Conservation (phyloP, 2,888 invertebrate genomes). For the Lepidochitona cinerea region DNA sequence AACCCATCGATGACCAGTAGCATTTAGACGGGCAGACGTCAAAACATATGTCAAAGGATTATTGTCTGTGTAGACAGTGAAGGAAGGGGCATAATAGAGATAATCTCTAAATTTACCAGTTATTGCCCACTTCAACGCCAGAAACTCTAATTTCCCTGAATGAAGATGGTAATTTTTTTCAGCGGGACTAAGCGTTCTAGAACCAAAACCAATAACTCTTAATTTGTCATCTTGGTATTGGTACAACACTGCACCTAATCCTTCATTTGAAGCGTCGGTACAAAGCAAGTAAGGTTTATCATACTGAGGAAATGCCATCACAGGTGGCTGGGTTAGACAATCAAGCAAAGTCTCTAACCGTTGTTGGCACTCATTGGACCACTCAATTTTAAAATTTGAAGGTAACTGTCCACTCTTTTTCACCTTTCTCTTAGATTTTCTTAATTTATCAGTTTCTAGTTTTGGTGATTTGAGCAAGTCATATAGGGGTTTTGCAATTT, state of each 20-base stretch:
- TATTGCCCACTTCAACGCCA: slow-evolving; percentile 25
- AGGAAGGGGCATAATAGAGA: slow-evolving; percentile 7
- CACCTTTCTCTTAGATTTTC: neutral
- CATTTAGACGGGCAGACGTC: slow-evolving; percentile 20
- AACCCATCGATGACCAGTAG: slow-evolving; percentile 21
- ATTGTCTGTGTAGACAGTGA: slow-evolving; percentile 2
- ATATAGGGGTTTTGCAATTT: slow-evolving; percentile 5
- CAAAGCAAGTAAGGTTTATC: slow-evolving; percentile 20
- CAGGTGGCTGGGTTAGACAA: slow-evolving; percentile 12
- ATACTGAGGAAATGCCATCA: slow-evolving; percentile 24
- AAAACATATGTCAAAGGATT: slow-evolving; percentile 20
- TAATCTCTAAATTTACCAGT: slow-evolving; percentile 20
- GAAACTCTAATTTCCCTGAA: slow-evolving; percentile 12
- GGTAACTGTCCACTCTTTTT: slow-evolving; percentile 11
- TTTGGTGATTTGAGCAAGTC: slow-evolving; percentile 1
- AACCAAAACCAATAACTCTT: slow-evolving; percentile 21
- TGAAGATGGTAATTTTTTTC: slow-evolving; percentile 21
- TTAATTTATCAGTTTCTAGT: neutral
- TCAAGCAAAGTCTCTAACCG: slow-evolving; percentile 16
- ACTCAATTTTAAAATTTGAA: neutral
- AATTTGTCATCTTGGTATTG: slow-evolving; percentile 15
- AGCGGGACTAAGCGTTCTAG: slow-evolving; percentile 9
- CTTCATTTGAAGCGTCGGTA: slow-evolving; percentile 19
- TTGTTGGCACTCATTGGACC: neutral
- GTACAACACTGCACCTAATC: slow-evolving; percentile 31